Evolutionary conservation across 2,797 vertebrate species (phyloP), one percentile per base, ranked within the genome.

Genomic region (Fistularia tabacaria): DNA sequence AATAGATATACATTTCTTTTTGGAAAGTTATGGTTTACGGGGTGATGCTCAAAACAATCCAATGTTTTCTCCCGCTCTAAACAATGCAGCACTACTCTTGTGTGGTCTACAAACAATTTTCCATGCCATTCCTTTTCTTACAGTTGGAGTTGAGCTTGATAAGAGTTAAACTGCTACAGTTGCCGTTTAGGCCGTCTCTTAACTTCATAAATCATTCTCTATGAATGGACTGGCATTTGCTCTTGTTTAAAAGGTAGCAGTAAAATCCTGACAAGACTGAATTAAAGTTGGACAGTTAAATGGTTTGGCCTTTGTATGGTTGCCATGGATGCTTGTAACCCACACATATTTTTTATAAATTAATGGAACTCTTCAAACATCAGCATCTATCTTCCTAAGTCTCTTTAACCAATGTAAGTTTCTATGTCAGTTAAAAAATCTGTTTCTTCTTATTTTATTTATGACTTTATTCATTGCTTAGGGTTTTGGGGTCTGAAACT

Each of bases 1-100:
- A 79, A 74, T 62, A 73, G 73, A 77, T 75, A 73, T 68, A 56
- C 57, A 62, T 83, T 75, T 8, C 10, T 40, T 40, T 40, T 40
- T 40, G 39, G 39, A 40, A 10, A 2, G 8, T 46, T 14, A 45
- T 45, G 14, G 43, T 46, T 46, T 78, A 66, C 78, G 64, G 54
- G 36, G 38, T 25, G 25, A 69, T 61, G 60, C 51, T 71, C 63
- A 42, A 44, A 60, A 51, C 14, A 46, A 44, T 43, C 39, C 42
- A 62, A 15, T 63, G 38, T 10, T 60, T 25, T 5, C 5, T 25
- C 25, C 25, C n/a, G n/a, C n/a, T 3, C 44, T 51, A 56, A 74
- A 77, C 66, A 76, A 53, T 25, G 25, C 25, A 3, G 25, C 25
- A 25, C 5, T 3, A 25, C 25, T 25, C 25, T 25, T 25, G 25